Evolutionary conservation across 2,888 invertebrate species (phyloP).

Genomic region (Eupithecia subumbrata): DNA sequence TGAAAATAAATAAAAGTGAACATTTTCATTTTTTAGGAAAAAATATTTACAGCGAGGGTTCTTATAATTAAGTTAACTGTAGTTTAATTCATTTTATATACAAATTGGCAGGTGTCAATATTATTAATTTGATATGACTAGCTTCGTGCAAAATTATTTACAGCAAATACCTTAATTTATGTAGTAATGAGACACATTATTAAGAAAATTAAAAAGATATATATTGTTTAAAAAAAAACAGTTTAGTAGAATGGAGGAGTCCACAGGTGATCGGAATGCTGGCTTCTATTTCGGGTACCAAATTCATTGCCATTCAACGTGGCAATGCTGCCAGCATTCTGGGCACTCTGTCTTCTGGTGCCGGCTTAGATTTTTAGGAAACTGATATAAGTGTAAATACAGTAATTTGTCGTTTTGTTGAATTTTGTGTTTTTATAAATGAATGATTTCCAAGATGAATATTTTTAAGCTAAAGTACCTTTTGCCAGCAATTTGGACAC

Average conservation of each 20-base stretch:
- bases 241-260: too few species aligned
- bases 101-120: constrained; percentile 48
- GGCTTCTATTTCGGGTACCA: too few species aligned
- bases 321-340: too few species aligned
- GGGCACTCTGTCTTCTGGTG: too few species aligned
- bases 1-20: background rate
- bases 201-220: background rate
- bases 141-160: constrained; percentile 71
- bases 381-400: too few species aligned
- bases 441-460: too few species aligned
- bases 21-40: background rate
- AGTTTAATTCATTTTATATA: constrained; percentile 45
- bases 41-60: background rate
- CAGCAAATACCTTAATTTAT: constrained; percentile 51
- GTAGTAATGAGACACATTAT: constrained; percentile 21
- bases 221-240: background rate
- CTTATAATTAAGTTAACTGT: constrained; percentile 35
- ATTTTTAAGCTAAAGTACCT: background rate
- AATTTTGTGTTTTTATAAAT: too few species aligned
- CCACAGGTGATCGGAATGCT: too few species aligned
- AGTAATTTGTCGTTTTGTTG: too few species aligned
- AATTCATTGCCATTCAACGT: too few species aligned
- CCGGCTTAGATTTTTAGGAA: too few species aligned
- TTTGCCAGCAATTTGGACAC: too few species aligned
- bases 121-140: constrained; percentile 69